Percentiles rank a stretch among this genome's conserved stretches.
These are phyloP conservation scores for Mya arenaria DNA, from an alignment of 1,140 invertebrate genomes.

Conservation along the genomic window DNA sequence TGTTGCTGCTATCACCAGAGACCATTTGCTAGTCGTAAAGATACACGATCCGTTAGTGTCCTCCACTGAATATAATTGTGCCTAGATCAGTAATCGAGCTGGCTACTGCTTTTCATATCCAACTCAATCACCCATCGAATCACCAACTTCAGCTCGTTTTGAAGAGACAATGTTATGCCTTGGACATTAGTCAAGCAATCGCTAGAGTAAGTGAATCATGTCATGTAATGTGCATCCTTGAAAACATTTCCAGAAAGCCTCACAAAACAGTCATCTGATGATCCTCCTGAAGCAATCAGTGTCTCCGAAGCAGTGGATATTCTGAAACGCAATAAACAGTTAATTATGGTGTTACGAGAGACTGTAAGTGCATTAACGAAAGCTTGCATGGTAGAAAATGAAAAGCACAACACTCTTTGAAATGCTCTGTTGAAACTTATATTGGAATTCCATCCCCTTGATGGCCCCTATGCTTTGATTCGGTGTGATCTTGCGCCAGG, in stretches of 20 bases:
- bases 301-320: conserved; percentile 50
- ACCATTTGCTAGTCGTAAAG: conserved; percentile 34
- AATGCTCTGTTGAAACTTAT: conserved; percentile 1
- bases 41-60: not conserved
- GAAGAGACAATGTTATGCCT: conserved; percentile 40
- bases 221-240: conserved; percentile 32
- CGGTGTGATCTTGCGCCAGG: conserved; percentile 40
- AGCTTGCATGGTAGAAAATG: conserved; percentile 33
- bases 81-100: conserved; percentile 22
- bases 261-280: conserved; percentile 2
- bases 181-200: conserved; percentile 46
- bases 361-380: conserved; percentile 44
- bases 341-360: conserved; percentile 45
- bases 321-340: conserved; percentile 21
- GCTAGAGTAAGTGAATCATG: conserved; percentile 7
- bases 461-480: conserved; percentile 29
- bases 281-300: conserved; percentile 43
- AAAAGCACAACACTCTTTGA: conserved; percentile 23
- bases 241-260: conserved; percentile 31
- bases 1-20: conserved; percentile 27
- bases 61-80: conserved; percentile 45
- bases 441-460: conserved; percentile 23
- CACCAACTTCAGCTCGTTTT: conserved; percentile 40
- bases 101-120: conserved; percentile 42
- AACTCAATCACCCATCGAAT: conserved; percentile 52